These are phyloP conservation scores for Cardiocondyla obscurior DNA, from an alignment of 1,140 invertebrate genomes.

Conservation along the genomic window DNA sequence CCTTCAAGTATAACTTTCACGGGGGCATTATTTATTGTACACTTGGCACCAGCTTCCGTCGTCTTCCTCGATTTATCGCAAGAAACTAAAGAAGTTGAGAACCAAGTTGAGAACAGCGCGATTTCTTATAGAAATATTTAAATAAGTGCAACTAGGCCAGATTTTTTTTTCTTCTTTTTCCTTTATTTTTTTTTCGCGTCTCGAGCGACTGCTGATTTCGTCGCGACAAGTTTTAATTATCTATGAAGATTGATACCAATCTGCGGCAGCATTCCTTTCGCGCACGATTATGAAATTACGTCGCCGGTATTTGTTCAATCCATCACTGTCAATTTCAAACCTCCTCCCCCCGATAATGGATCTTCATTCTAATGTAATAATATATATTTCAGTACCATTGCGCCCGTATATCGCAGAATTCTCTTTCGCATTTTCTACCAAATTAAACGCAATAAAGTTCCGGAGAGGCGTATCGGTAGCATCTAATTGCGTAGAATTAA, in stretches of 20 bases:
- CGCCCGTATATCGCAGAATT: background rate
- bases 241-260: background rate
- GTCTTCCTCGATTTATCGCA: slow-evolving; percentile 15
- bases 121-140: slow-evolving; percentile 35
- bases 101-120: background rate
- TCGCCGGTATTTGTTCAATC: slow-evolving; percentile 5
- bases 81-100: slow-evolving; percentile 24
- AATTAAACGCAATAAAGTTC: slow-evolving; percentile 22
- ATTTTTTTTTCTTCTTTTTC: too few species aligned
- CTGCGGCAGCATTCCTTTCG: too few species aligned
- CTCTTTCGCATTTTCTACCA: background rate
- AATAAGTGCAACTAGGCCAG: slow-evolving; percentile 2
- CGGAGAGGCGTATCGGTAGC: background rate
- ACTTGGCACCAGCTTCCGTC: background rate
- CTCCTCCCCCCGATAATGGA: slow-evolving; percentile 29
- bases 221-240: background rate
- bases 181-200: too few species aligned
- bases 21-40: slow-evolving; percentile 11
- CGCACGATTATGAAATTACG: slow-evolving; percentile 29
- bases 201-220: background rate
- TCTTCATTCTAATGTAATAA: background rate
- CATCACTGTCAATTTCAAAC: slow-evolving; percentile 25
- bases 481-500: slow-evolving; percentile 14
- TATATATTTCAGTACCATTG: background rate
- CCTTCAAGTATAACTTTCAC: slow-evolving; percentile 2